phyloP scores from a whole-genome alignment of 1,140 invertebrate genomes.

The Drosophila tristis region DNA sequence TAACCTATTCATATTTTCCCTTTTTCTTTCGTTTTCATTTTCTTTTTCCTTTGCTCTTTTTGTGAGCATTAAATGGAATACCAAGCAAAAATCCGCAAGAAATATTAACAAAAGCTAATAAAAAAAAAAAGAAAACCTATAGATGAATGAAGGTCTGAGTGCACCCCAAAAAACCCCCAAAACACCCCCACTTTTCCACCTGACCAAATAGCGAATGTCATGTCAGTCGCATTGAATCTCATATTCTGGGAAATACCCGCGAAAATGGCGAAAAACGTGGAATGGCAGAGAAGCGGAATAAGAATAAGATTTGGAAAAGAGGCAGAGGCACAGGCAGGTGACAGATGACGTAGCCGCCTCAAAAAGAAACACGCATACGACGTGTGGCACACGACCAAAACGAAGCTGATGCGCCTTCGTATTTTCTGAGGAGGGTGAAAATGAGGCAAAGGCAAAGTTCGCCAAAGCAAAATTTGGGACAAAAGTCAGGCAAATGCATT shows the following conservation, averaged over 20 bases:
- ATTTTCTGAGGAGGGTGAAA: constrained; percentile 18
- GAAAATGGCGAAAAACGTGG: constrained; percentile 45
- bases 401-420: constrained; percentile 40
- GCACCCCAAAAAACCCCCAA: constrained; percentile 1
- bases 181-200: constrained; percentile 10
- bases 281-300: constrained; percentile 14
- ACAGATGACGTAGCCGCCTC: constrained; percentile 74
- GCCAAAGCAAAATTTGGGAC: constrained; percentile 51
- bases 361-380: constrained; percentile 79
- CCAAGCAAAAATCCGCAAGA: constrained; percentile 6
- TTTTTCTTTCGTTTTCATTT: constrained; percentile 3
- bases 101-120: constrained; percentile 10
- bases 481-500: constrained; percentile 58
- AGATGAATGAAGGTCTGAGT: constrained; percentile 29
- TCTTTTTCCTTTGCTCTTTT: background rate
- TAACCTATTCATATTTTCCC: no score
- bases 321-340: constrained; percentile 51
- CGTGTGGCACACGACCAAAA: constrained; percentile 73
- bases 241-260: constrained; percentile 77
- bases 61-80: constrained; percentile 8
- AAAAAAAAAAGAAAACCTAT: constrained; percentile 12
- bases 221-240: constrained; percentile 56
- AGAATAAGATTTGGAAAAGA: constrained; percentile 61
- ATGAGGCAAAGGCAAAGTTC: constrained; percentile 65
- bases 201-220: constrained; percentile 34